Evolutionary conservation across 2,888 invertebrate species (phyloP), one percentile per base, ranked within the genome.

Genomic region (Aporophyla nigra): DNA sequence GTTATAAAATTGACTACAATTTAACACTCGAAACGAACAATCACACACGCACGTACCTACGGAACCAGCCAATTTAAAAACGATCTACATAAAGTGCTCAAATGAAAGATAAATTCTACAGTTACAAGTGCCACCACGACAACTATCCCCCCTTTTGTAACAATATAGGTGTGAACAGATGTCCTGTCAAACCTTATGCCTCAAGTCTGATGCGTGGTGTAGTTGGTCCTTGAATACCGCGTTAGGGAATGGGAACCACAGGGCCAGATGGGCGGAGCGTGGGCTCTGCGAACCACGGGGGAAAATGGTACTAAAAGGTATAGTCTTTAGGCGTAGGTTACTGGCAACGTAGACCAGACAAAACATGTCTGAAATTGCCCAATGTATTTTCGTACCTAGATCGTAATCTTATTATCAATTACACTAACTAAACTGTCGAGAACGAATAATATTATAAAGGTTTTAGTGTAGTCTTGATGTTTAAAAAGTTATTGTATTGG

Each of bases 191-290:
- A 97, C 97, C 97, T 97, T 96, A 91, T 94, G 95, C 87, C 96
- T 93, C 88, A 96, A 93, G 87, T 96, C 96, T 89, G 96, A 95
- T 75, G 93, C 92, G 91, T 97, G 97, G 80, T 97, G 95, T 80
- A 91, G 93, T 92, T 95, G 94, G 88, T 97, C 97, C 90, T 94
- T 95, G 94, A 97, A 97, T 93, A 97, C 96, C 85, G 97, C 97
- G 93, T 97, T 96, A 93, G 97, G 96, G 92, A 97, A 97, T 92
- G 97, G 97, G 93, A 97, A 97, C 97, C 97, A 97, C 94, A 96
- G 95, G 92, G 97, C 97, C 93, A 96, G 95, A 93, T 97, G 96
- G 85, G 97, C 94, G 91, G 97, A 97, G 88, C 97, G 96, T 87
- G 97, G 97, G 90, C 97, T 97, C 97, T 97, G 97, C 90, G 94